Evolutionary conservation across 2,113 vertebrate genomes (phyloP).

Genomic region (Pithys albifrons): DNA sequence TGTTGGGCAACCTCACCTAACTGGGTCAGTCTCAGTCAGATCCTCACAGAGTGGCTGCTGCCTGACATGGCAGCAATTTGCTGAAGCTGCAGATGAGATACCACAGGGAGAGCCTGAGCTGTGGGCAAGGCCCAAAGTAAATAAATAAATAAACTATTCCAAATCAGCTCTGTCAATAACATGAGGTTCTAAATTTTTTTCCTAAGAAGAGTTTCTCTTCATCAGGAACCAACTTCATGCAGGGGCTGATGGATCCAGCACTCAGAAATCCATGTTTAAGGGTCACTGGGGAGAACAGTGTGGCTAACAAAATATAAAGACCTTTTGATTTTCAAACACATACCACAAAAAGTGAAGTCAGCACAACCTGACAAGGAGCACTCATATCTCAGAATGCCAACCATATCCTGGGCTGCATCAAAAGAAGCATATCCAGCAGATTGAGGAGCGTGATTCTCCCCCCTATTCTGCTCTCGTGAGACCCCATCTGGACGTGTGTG

Average conservation of each 20-base stretch:
- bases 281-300: not conserved
- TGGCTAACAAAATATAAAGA: not conserved
- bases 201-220: not conserved
- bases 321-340: not conserved
- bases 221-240: not conserved
- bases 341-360: not conserved
- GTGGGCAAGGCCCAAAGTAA: not conserved
- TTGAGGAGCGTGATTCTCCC: not conserved
- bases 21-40: not conserved
- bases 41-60: not conserved
- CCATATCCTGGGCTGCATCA: rapidly evolving
- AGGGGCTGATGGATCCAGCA: not conserved
- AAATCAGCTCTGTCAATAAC: not conserved
- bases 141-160: not conserved
- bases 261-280: not conserved
- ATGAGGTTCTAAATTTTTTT: not conserved
- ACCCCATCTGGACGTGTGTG: not conserved
- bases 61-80: not conserved
- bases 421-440: not conserved
- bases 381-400: not conserved
- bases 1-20: rapidly evolving
- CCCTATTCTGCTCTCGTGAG: not conserved
- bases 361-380: not conserved
- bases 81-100: not conserved
- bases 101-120: not conserved